Base-by-base conservation (phyloP, 2,797 vertebrate species). In the Euthynnus affinis region DNA sequence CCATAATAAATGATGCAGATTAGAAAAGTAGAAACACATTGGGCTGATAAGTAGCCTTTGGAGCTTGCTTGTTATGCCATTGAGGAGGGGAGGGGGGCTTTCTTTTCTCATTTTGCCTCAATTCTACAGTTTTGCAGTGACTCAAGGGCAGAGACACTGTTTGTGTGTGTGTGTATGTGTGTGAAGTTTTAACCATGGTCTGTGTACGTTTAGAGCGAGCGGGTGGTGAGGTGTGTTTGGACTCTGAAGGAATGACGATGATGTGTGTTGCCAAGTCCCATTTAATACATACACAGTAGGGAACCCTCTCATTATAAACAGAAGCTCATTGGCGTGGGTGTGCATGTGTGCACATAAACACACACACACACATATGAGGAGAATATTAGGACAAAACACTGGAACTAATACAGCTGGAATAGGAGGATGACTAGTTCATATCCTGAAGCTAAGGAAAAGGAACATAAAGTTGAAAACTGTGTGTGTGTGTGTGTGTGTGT, bases 21-120 rank as follows among this genome's bases (percentile, higher is more conserved):
- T 94, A 94, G 92, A 93, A 94, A 95, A 93, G 92, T 93, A 94
- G 91, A 95, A 95, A 92, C 94, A 95, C 91, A 94, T 94, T 95
- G 91, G 86, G 42, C 85, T 90, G 93, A 95, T 95, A 94, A 94
- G 91, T 91, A 86, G 86, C 67, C 80, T 82, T 90, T 89, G 90
- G 88, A 91, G 88, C 91, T 88, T 6, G 70, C 82, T 88, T 81
- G 68, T 81, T 46, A 69, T 87, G 87, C 78, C 79, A 76, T 87
- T 85, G 84, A 71, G 22, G 52, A 68, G 23, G 46, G 71, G 84
- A 62, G 77, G 48, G 70, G 70, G 55, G 71, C 44, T 80, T 66
- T 66, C 79, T 74, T 81, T 85, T 84, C 82, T 84, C 81, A 84
- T 73, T 88, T 84, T 29, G 29, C 74, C 68, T 90, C 74, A 81